A percentile compares a stretch with the other conserved stretches of the same genome.
Evolutionary conservation across 92 coral and sea anemone species (phyloP).

Genomic region (Paramuricea clavata): DNA sequence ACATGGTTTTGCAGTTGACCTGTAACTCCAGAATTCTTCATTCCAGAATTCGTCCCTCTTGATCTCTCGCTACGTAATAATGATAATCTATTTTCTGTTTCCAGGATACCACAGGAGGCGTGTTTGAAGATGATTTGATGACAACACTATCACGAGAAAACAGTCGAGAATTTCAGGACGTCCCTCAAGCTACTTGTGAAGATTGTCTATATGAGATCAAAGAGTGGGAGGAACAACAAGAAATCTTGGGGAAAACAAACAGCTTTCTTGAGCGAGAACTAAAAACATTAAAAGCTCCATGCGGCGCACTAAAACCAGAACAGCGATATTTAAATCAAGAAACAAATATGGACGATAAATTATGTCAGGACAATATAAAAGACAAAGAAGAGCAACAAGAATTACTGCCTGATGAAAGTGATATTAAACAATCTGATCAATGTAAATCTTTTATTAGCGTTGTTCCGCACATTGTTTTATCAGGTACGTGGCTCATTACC

Average conservation of each 20-base stretch:
- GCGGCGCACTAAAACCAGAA: not conserved
- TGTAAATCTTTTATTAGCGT: not conserved
- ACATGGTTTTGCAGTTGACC: too few species aligned
- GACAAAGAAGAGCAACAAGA: not conserved
- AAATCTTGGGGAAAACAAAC: slow-evolving; percentile 7
- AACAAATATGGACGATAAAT: not conserved
- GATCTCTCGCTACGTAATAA: too few species aligned
- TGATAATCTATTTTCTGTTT: not conserved
- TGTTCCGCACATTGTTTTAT: slow-evolving; percentile 27
- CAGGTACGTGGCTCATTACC: not conserved
- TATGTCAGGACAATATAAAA: not conserved
- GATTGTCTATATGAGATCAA: slow-evolving; percentile 37
- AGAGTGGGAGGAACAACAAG: slow-evolving; percentile 43
- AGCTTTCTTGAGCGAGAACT: slow-evolving; percentile 22
- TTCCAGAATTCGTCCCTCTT: too few species aligned
- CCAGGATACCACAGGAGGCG: not conserved
- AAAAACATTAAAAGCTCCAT: not conserved
- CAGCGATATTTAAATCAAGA: slow-evolving; percentile 1
- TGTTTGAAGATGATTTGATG: slow-evolving; percentile 3
- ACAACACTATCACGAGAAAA: slow-evolving; percentile 40
- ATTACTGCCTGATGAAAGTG: not conserved
- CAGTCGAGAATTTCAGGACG: slow-evolving; percentile 20
- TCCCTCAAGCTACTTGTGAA: slow-evolving; percentile 25
- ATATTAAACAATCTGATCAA: not conserved
- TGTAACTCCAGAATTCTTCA: too few species aligned